Conservation (phyloP, 1,140 invertebrate species). For the Campoletis sonorensis region DNA sequence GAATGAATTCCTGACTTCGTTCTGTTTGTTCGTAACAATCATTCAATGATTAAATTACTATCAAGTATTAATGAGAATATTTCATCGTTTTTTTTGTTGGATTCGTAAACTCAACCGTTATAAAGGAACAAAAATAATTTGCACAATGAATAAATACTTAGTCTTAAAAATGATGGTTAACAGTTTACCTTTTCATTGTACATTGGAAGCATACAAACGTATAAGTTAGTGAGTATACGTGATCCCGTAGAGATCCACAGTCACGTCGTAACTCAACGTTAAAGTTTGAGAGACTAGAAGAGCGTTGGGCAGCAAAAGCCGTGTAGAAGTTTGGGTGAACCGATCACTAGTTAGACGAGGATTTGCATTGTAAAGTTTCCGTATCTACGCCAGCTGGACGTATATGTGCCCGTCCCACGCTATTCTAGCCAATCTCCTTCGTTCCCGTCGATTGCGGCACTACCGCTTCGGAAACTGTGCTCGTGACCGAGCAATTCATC, state of each 20-base stretch:
- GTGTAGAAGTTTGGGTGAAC: conserved; percentile 29
- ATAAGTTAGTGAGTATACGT: background rate
- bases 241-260: background rate
- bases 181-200: background rate
- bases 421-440: conserved; percentile 27
- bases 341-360: conserved; percentile 36
- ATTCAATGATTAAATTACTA: no score
- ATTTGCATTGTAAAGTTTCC: conserved; percentile 63
- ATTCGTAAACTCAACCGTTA: no score
- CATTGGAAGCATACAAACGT: background rate
- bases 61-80: no score
- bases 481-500: conserved; percentile 24
- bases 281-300: conserved; percentile 19
- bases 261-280: conserved; percentile 13
- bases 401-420: conserved; percentile 25
- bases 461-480: conserved; percentile 5
- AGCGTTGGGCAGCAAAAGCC: conserved; percentile 14
- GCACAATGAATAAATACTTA: background rate
- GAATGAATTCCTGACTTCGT: no score
- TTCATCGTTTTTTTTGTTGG: no score
- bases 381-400: conserved; percentile 21
- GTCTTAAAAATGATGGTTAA: no score
- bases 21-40: no score
- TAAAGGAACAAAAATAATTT: background rate
- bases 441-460: conserved; percentile 29